These are phyloP conservation scores for Oscheius sp. DNA, from an alignment of 2,888 invertebrate species.

Conservation along the genomic window DNA sequence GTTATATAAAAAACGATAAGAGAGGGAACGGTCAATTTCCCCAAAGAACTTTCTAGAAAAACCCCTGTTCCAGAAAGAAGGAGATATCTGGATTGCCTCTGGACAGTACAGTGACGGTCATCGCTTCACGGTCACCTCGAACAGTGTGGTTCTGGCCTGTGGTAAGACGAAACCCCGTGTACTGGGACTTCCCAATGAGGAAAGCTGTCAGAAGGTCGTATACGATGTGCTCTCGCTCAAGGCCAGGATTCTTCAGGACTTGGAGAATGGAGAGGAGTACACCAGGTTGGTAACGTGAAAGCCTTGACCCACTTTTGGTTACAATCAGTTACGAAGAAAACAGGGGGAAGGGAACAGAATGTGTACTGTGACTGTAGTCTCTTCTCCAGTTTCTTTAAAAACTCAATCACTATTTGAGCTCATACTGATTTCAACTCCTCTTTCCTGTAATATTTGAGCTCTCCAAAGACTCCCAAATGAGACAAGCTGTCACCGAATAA, in stretches of 20 bases:
- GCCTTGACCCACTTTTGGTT: not conserved
- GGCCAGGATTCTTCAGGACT: slow-evolving; percentile 42
- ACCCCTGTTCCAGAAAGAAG: slow-evolving; percentile 41
- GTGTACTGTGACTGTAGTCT: too few relatives aligned
- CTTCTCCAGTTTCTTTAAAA: too few relatives aligned
- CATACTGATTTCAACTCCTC: too few relatives aligned
- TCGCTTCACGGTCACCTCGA: slow-evolving; percentile 42
- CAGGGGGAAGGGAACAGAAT: too few relatives aligned
- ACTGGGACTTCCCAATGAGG: slow-evolving; percentile 54
- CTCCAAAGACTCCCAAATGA: too few relatives aligned
- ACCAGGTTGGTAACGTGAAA: slow-evolving; percentile 13
- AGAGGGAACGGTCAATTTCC: too few relatives aligned
- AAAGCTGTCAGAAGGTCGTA: slow-evolving; percentile 57
- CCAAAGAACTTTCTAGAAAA: not conserved
- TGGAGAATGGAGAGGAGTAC: slow-evolving; percentile 36
- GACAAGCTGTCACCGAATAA: too few relatives aligned
- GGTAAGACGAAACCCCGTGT: slow-evolving; percentile 60
- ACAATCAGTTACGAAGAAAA: not conserved
- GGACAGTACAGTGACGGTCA: slow-evolving; percentile 43
- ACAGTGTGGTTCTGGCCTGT: slow-evolving; percentile 64
- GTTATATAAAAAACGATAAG: too few relatives aligned
- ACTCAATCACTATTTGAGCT: too few relatives aligned
- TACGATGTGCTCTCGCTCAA: slow-evolving; percentile 60
- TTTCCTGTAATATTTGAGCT: too few relatives aligned
- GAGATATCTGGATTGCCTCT: slow-evolving; percentile 46